Percentiles rank a stretch among this genome's conserved stretches.
Conservation (phyloP, 2,797 vertebrate genomes). For the Phrynocephalus guinanensis region DNA sequence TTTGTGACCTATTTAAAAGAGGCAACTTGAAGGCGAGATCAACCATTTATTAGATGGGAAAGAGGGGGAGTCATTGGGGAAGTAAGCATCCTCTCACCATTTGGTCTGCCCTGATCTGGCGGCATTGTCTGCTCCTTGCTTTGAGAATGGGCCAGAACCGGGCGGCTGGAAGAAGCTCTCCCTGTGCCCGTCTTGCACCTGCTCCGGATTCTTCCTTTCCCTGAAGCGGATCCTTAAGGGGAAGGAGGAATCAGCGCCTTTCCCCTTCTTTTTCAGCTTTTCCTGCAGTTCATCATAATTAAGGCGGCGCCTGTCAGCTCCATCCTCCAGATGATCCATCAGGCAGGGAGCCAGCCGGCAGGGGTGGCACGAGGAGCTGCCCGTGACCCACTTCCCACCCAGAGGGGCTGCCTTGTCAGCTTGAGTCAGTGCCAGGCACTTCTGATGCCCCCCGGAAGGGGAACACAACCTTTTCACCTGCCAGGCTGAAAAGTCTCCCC, state of each 20-base stretch:
- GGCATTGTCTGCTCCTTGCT: no score
- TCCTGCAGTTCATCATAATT: conserved; percentile 78
- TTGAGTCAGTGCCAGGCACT: background rate
- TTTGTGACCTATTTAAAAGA: no score
- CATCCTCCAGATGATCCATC: conserved; percentile 65
- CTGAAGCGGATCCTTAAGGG: background rate
- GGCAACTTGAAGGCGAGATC: no score
- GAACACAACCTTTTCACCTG: background rate
- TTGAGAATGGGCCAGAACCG: no score
- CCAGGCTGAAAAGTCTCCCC: background rate
- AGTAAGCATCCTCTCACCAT: no score
- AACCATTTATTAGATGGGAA: no score
- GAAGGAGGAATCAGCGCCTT: background rate
- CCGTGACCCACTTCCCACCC: conserved; percentile 39
- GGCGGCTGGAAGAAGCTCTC: no score
- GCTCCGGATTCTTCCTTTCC: no score
- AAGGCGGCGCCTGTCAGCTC: conserved; percentile 79
- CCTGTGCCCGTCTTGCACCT: no score
- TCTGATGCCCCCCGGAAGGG: background rate
- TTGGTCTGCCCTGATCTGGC: no score
- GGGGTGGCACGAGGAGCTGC: background rate
- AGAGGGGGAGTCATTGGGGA: no score
- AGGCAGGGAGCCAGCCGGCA: conserved; percentile 75
- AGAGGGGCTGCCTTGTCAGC: conserved; percentile 61
- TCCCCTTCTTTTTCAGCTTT: background rate